These are phyloP conservation scores for Ataeniobius toweri DNA, from an alignment of 2,797 vertebrate species.

Conservation along the genomic window DNA sequence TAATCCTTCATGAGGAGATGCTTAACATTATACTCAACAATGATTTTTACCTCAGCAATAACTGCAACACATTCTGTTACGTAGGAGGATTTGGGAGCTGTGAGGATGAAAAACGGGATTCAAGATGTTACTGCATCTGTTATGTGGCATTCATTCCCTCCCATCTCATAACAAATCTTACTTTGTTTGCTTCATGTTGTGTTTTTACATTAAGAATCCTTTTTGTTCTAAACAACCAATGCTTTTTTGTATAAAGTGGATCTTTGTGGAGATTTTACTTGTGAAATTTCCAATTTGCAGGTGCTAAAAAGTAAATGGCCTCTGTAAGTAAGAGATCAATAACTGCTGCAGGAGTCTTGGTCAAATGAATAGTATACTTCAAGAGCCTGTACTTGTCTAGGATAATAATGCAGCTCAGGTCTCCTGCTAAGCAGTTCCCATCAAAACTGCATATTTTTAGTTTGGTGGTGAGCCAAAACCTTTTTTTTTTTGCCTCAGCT, in stretches of 20 bases:
- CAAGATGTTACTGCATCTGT: constrained; percentile 44
- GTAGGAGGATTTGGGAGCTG: constrained; percentile 33
- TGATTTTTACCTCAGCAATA: constrained; percentile 6
- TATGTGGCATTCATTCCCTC: constrained; percentile 18
- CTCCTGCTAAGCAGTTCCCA: constrained; percentile 40
- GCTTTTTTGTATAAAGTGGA: not conserved
- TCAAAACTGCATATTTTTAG: constrained; percentile 60
- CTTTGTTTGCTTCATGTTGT: constrained; percentile 15
- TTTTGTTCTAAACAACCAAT: not conserved
- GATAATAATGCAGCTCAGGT: constrained; percentile 55
- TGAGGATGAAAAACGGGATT: constrained; percentile 35
- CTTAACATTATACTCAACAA: not conserved
- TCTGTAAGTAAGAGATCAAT: not conserved
- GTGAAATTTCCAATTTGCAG: not conserved
- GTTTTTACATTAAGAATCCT: constrained; percentile 15
- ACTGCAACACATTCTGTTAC: constrained; percentile 7
- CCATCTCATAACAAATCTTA: not conserved
- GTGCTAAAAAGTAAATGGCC: too few relatives aligned
- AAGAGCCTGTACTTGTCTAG: not conserved
- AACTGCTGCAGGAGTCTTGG: not conserved
- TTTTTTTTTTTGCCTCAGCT: not conserved
- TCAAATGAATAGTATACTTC: not conserved
- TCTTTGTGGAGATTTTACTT: not conserved
- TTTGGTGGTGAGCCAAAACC: constrained; percentile 15
- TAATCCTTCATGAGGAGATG: constrained; percentile 17